A percentile compares a stretch with the other conserved stretches of the same genome.
Evolutionary conservation across 1,140 invertebrate genomes (phyloP).

Genomic region (Medauroidea extradentata): DNA sequence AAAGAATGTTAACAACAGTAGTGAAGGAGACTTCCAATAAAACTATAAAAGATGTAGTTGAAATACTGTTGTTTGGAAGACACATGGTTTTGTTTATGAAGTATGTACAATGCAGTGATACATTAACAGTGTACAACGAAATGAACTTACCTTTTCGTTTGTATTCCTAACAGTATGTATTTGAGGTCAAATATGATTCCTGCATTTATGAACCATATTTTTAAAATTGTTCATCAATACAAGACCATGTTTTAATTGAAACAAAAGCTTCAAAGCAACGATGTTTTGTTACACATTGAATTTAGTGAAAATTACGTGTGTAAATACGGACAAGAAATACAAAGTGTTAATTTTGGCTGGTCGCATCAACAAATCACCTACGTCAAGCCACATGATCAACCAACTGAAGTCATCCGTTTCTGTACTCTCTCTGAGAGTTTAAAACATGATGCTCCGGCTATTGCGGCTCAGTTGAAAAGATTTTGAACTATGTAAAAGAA

Average conservation of each 20-base stretch:
- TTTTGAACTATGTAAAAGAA: constrained; percentile 27
- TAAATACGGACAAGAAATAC: constrained; percentile 37
- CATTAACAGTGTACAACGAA: too few species aligned
- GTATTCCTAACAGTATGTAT: too few species aligned
- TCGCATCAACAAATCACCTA: constrained; percentile 32
- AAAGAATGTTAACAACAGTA: constrained; percentile 15
- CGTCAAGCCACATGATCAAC: constrained; percentile 18
- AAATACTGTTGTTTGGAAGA: constrained; percentile 10
- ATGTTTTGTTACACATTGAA: constrained; percentile 34
- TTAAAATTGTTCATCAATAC: constrained; percentile 30
- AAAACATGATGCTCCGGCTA: constrained; percentile 33
- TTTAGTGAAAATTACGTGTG: constrained; percentile 37
- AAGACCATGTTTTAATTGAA: constrained; percentile 27
- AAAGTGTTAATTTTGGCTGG: constrained; percentile 35
- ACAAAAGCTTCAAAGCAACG: constrained; percentile 29
- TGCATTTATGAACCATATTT: constrained; percentile 25
- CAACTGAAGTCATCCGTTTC: constrained; percentile 30
- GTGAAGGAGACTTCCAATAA: constrained; percentile 21
- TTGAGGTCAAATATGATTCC: constrained; percentile 7
- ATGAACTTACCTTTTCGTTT: too few species aligned
- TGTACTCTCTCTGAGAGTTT: constrained; percentile 37
- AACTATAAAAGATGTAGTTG: constrained; percentile 21
- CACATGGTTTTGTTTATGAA: too few species aligned
- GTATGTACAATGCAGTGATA: too few species aligned
- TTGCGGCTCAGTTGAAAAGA: constrained; percentile 38